These are phyloP conservation scores for Pygoscelis adeliae DNA, from an alignment of 2,113 vertebrate genomes.

Conservation along the genomic window DNA sequence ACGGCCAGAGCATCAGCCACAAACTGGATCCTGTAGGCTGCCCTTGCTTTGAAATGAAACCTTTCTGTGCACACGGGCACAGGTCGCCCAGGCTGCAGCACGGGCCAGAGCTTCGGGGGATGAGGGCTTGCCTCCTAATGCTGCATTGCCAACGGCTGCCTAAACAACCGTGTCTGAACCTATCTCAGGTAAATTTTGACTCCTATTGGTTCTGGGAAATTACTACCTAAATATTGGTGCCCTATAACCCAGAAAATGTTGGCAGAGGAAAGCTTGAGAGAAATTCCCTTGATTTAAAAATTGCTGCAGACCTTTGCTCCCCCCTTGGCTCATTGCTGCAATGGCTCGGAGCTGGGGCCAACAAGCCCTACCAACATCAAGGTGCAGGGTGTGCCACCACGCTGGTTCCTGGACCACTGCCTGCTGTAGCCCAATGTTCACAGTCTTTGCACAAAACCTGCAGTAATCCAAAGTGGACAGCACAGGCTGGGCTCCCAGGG, in stretches of 20 bases:
- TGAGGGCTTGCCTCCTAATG: not conserved
- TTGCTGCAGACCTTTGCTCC: not conserved
- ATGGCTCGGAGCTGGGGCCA: not conserved
- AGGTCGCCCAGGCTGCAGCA: not conserved
- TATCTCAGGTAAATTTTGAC: not conserved
- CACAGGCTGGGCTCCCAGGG: not conserved
- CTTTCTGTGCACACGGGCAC: rapidly evolving
- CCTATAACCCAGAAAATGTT: not conserved
- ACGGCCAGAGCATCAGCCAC: not conserved
- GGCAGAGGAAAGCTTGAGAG: not conserved
- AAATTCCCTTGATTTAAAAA: not conserved
- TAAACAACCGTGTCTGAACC: not conserved
- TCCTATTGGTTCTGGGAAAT: not conserved
- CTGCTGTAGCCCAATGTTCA: rapidly evolving
- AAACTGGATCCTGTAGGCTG: not conserved
- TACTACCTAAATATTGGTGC: not conserved
- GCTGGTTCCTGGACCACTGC: not conserved
- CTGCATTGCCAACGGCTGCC: not conserved
- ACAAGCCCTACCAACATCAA: too few relatives aligned
- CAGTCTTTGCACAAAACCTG: not conserved
- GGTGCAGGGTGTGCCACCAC: not conserved
- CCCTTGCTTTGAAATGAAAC: not conserved
- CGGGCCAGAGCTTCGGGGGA: not conserved
- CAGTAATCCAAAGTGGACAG: too few relatives aligned
- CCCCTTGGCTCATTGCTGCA: not conserved